Evolutionary conservation across 2,888 invertebrate genomes (phyloP).

Genomic region (Buathra laborator): DNA sequence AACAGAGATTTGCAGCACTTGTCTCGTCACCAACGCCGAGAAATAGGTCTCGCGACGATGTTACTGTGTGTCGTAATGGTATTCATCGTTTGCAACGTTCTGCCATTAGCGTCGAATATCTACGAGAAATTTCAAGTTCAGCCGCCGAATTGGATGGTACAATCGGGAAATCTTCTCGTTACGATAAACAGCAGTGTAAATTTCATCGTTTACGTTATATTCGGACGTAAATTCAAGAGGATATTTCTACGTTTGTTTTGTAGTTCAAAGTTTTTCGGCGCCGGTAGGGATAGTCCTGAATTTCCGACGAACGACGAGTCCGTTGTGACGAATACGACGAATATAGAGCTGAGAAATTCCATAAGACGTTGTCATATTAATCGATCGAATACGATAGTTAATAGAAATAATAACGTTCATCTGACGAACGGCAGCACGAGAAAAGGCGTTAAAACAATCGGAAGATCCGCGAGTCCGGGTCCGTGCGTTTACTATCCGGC

Average conservation of each 20-base stretch:
- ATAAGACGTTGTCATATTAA: slow-evolving; percentile 87
- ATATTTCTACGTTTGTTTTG: slow-evolving; percentile 94
- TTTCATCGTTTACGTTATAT: slow-evolving; percentile 98
- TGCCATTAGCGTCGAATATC: slow-evolving; percentile 94
- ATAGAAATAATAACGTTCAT: slow-evolving; percentile 81
- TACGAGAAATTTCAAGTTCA: slow-evolving; percentile 92
- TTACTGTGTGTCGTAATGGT: slow-evolving; percentile 97
- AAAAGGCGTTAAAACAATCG: slow-evolving; percentile 75
- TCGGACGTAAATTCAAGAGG: slow-evolving; percentile 98
- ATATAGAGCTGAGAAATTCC: slow-evolving; percentile 90
- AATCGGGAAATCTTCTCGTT: slow-evolving; percentile 95
- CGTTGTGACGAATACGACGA: slow-evolving; percentile 89
- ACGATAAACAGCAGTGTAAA: slow-evolving; percentile 99
- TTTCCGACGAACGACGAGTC: slow-evolving; percentile 93
- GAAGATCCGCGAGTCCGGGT: slow-evolving; percentile 84
- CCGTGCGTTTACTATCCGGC: slow-evolving; percentile 87
- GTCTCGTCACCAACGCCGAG: slow-evolving; percentile 95
- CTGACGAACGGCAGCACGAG: slow-evolving; percentile 77
- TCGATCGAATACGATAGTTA: slow-evolving; percentile 86
- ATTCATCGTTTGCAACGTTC: slow-evolving; percentile 96
- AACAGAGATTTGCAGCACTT: slow-evolving; percentile 95
- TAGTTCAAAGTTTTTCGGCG: slow-evolving; percentile 86
- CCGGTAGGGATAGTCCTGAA: slow-evolving; percentile 90
- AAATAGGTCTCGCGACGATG: slow-evolving; percentile 98
- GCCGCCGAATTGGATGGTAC: slow-evolving; percentile 90